Base-by-base conservation (phyloP, 2,888 invertebrate species). In the Pinctada fucata region DNA sequence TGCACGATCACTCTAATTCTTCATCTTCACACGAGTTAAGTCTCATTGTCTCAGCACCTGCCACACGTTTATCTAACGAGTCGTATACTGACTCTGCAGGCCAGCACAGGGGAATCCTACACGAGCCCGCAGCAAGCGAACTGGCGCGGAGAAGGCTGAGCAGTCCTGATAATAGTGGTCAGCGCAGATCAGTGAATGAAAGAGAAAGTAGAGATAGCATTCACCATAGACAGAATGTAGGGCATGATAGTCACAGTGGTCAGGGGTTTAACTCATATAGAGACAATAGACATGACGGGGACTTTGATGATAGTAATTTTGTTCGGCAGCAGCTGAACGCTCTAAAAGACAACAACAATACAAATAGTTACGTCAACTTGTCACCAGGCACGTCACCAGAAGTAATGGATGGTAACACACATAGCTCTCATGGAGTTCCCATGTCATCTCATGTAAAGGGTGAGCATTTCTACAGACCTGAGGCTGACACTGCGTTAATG, bases 41-140 rank as follows among this genome's bases (percentile, higher is more conserved):
- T 13, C 58, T 58, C 8, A 6, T 58, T 6, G 58, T 13, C 6
- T 13, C 58, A 58, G 58, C 6, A 58, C 13, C 58, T 58, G 13
- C 58, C 13, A 13, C 58, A 6, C 6, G 58, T 13, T 13, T 10
- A 6, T 58, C 58, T 58, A 58, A 58, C 58, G 58, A 10, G 58
- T 1, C 58, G 6, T 6, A 58, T 58, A 58, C 58, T 58, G 58
- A 58, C 0, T 58, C 58, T 6, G 58, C 58, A 58, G 58, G 58
- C 6, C 6, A 58, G 72, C 16, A 47, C 51, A 72, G 72, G 45
- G 74, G 63, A 13, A 45, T 74, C 6, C 65, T 74, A 3, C 47
- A 74, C 31, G 50, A 63, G 58, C 74, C 66, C 5, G 65, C 65
- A n/a, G 74, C 74, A 13, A 74, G 74, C 49, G 74, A 74, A 13